Evolutionary conservation across 2,113 vertebrate species (phyloP), one percentile per base, ranked within the genome.

Genomic region (Paramisgurnus dabryanus): DNA sequence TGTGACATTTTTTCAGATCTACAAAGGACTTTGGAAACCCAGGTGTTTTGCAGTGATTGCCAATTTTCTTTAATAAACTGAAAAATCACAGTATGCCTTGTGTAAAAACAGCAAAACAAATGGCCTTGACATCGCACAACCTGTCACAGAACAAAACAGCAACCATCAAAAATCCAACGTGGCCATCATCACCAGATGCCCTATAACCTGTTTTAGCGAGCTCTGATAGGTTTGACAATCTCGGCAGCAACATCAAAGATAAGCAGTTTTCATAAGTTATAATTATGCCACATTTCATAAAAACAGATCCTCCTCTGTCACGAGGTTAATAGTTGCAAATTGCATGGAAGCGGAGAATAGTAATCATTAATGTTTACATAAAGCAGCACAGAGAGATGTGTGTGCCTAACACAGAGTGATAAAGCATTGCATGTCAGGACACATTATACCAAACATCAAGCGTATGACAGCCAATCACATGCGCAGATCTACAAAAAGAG

Each of bases 321-420:
- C 43, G 39, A 84, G 79, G 80, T 78, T 76, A 86, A 84, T 80
- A 71, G 78, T 53, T 75, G 67, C 53, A 87, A 81, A 85, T 82
- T 69, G 76, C 53, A 84, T 66, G 80, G 45, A 63, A 79, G 76
- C 53, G 67, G 41, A 72, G 53, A 75, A 80, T 80, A 71, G 66
- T 67, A 83, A 78, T 84, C 76, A 83, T 86, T 85, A 81, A 78
- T 58, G 64, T 88, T 81, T 87, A 80, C 64, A 49, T 40, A 27
- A 50, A 27, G 78, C 13, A 22, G 50, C 18, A 61, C 63, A 60
- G 67, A 72, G 34, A 43, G 40, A 63, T 22, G n/a, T 22, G 61
- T 15, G 40, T 67, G 53, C 74, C 79, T 41, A 72, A 74, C 40
- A 43, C 66, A 17, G 70, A 81, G 76, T 83, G 64, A 63, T 60